These are phyloP conservation scores for Drosophila ezoana DNA, from an alignment of 2,888 invertebrate species.

Conservation along the genomic window DNA sequence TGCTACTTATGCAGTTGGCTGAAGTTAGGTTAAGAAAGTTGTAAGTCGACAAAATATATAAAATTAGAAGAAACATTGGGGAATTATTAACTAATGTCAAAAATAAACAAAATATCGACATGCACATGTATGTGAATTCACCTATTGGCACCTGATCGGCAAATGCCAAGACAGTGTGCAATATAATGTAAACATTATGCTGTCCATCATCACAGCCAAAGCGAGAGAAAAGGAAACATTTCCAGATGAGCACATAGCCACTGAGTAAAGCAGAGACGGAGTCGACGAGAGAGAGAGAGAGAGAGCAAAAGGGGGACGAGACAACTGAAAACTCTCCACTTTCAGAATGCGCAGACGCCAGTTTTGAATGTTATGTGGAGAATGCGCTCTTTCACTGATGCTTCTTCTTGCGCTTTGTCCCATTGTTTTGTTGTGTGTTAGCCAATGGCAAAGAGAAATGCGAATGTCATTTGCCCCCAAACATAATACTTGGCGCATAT, in stretches of 20 bases:
- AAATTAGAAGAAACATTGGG: too few relatives aligned
- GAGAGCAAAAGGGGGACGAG: conserved; percentile 14
- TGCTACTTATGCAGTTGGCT: too few relatives aligned
- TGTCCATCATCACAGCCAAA: conserved; percentile 32
- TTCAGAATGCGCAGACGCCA: conserved; percentile 43
- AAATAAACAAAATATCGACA: too few relatives aligned
- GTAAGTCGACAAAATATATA: too few relatives aligned
- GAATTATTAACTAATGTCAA: too few relatives aligned
- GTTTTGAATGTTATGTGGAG: conserved; percentile 29
- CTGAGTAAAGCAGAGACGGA: neutral
- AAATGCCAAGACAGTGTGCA: conserved; percentile 57
- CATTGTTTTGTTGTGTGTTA: conserved; percentile 43
- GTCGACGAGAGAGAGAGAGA: conserved; percentile 4
- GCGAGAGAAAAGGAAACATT: conserved; percentile 15
- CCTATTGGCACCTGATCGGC: neutral
- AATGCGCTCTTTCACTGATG: conserved; percentile 36
- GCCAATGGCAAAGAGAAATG: conserved; percentile 51
- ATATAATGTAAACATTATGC: conserved; percentile 73
- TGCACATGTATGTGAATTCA: neutral
- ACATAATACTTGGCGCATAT: conserved; percentile 22
- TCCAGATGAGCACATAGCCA: conserved; percentile 29
- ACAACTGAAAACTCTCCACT: conserved; percentile 53
- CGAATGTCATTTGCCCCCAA: conserved; percentile 49
- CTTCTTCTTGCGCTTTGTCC: conserved; percentile 30
- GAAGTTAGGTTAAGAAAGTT: too few relatives aligned